Percentiles rank a stretch among this genome's conserved stretches.
Conservation (phyloP, 2,888 invertebrate species). For the Aleiodes alternator region DNA sequence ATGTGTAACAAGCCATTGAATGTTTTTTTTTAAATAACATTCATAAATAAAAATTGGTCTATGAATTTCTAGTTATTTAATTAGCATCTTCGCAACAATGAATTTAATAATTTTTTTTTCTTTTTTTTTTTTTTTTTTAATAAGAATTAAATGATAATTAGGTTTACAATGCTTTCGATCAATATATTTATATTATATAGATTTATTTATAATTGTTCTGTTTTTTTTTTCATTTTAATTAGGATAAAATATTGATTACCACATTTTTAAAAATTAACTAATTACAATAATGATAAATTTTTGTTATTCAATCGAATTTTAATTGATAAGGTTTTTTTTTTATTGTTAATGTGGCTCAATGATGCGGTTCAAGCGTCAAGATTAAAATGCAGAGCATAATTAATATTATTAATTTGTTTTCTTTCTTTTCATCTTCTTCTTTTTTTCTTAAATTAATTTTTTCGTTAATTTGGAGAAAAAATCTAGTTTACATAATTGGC, state of each 20-base stretch:
- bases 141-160: background rate
- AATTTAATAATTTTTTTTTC: background rate
- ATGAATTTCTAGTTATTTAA: conserved; percentile 12
- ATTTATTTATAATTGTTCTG: conserved; percentile 4
- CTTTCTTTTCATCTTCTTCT: background rate
- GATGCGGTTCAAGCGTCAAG: conserved; percentile 20
- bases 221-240: conserved; percentile 3
- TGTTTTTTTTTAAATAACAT: conserved; percentile 9
- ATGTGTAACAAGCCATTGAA: conserved; percentile 36
- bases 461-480: conserved; percentile 1
- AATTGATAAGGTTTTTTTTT: background rate
- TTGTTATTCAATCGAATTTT: background rate
- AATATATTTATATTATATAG: conserved; percentile 6
- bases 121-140: background rate
- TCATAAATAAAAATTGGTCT: conserved; percentile 18
- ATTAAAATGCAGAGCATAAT: conserved; percentile 24
- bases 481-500: conserved; percentile 1
- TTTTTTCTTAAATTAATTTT: background rate
- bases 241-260: conserved; percentile 9
- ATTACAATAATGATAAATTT: background rate
- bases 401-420: conserved; percentile 8
- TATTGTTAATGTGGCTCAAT: conserved; percentile 24
- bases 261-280: conserved; percentile 13
- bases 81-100: conserved; percentile 30
- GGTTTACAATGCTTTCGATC: too few relatives aligned